Conservation (phyloP, 2,797 vertebrate species). For the Ceryle rudis region DNA sequence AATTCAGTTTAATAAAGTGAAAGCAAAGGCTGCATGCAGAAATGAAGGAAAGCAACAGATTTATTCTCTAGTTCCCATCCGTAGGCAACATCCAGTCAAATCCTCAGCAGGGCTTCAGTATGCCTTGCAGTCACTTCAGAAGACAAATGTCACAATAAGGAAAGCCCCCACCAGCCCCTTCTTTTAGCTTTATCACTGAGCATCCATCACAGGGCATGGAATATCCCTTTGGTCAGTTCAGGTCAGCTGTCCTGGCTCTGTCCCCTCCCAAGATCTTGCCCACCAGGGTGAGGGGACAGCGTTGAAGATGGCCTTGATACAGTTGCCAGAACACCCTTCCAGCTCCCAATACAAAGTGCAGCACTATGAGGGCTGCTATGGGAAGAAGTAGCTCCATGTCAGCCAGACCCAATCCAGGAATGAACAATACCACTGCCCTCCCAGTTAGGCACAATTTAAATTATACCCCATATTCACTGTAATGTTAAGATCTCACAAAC, state of each 20-base stretch:
- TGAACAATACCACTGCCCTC: background rate
- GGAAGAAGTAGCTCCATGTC: background rate
- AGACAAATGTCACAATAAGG: accelerated
- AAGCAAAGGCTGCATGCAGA: background rate
- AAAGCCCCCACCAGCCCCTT: background rate
- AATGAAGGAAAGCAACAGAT: background rate
- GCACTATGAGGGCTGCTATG: background rate
- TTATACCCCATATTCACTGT: too few relatives aligned
- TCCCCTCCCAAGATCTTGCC: too few relatives aligned
- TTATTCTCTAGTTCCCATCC: background rate
- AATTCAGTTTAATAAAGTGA: background rate
- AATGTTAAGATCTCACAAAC: background rate
- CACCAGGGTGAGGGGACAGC: background rate
- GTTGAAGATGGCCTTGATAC: background rate
- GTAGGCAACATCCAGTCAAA: background rate
- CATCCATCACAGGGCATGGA: background rate
- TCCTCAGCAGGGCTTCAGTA: background rate
- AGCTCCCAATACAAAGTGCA: background rate
- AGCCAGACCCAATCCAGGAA: background rate
- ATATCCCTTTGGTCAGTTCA: background rate
- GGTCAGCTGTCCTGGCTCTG: background rate
- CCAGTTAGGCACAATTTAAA: background rate
- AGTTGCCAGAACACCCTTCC: background rate
- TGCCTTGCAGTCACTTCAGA: accelerated
- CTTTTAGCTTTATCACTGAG: background rate